Conservation (phyloP, 1,140 invertebrate genomes). For the Cecropterus lyciades region DNA sequence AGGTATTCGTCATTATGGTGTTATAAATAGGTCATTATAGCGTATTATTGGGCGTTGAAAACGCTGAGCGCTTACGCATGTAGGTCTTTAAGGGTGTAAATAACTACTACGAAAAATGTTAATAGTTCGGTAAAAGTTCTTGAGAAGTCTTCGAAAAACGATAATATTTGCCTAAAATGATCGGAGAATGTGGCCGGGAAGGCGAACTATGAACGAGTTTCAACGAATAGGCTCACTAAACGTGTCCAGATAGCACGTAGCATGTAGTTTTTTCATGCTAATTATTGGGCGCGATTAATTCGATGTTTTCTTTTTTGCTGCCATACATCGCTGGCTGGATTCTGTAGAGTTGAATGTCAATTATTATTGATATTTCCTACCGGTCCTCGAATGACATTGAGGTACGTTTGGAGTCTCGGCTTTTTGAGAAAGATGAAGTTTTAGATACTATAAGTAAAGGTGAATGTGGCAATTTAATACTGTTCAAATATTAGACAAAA, state of each 20-base stretch:
- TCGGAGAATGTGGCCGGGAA: not conserved
- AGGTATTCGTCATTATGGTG: too few relatives aligned
- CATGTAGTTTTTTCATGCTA: constrained; percentile 28
- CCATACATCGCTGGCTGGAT: constrained; percentile 12
- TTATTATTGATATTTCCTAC: constrained; percentile 32
- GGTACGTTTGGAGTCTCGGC: not conserved
- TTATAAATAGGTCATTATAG: not conserved
- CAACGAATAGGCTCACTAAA: constrained; percentile 18
- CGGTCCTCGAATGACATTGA: not conserved
- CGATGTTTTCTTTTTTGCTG: constrained; percentile 27
- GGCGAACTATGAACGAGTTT: constrained; percentile 7
- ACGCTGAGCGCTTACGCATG: too few relatives aligned
- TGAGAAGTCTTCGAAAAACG: too few relatives aligned
- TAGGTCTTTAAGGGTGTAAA: too few relatives aligned
- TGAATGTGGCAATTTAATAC: too few relatives aligned
- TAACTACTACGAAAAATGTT: too few relatives aligned
- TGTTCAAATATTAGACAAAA: too few relatives aligned
- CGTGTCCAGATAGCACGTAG: not conserved
- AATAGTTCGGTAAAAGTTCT: too few relatives aligned
- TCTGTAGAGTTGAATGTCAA: constrained; percentile 22
- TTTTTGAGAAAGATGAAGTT: too few relatives aligned
- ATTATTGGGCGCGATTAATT: constrained; percentile 23
- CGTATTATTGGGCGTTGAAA: not conserved
- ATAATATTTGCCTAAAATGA: not conserved
- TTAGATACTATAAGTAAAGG: too few relatives aligned